phyloP scores from a whole-genome alignment of 2,113 vertebrate species.

The Cheilinus undulatus region DNA sequence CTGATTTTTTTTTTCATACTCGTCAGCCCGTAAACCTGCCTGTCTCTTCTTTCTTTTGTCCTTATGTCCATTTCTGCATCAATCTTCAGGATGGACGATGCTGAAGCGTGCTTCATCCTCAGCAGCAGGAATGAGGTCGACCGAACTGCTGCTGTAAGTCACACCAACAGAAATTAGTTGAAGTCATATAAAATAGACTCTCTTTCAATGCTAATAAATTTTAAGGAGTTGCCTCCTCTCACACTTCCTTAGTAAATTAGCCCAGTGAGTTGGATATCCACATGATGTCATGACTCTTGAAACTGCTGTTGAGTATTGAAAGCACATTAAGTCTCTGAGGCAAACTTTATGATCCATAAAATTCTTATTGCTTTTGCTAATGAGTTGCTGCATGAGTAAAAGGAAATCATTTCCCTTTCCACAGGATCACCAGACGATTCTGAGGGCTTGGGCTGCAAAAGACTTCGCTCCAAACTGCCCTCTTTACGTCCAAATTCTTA shows the following conservation, averaged over 20 bases:
- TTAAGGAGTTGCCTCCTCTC: slow-evolving; percentile 1
- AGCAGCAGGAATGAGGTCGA: slow-evolving; percentile 98
- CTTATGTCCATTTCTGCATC: slow-evolving; percentile 9
- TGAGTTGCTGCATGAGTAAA: slow-evolving; percentile 14
- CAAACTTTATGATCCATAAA: slow-evolving; percentile 34
- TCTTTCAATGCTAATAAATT: not conserved
- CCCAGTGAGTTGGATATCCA: slow-evolving; percentile 8
- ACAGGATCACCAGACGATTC: slow-evolving; percentile 96
- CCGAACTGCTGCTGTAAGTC: slow-evolving; percentile 93
- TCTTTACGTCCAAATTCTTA: slow-evolving; percentile 97
- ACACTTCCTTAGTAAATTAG: slow-evolving; percentile 34
- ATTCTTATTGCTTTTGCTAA: slow-evolving; percentile 16
- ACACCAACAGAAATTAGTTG: not conserved
- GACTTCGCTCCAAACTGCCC: slow-evolving; percentile 99
- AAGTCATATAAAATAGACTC: not conserved
- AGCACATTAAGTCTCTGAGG: not conserved
- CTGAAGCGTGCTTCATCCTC: slow-evolving; percentile 97
- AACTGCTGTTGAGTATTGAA: not conserved
- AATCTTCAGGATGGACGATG: slow-evolving; percentile 93
- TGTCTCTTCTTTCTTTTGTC: slow-evolving; percentile 9
- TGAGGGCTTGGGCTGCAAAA: slow-evolving; percentile 98
- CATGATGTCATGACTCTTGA: slow-evolving; percentile 8
- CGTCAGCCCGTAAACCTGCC: not conserved
- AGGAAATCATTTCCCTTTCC: not conserved
- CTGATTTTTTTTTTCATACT: not conserved